These are phyloP conservation scores for Anastrepha ludens DNA, from an alignment of 1,140 invertebrate species.

Conservation along the genomic window DNA sequence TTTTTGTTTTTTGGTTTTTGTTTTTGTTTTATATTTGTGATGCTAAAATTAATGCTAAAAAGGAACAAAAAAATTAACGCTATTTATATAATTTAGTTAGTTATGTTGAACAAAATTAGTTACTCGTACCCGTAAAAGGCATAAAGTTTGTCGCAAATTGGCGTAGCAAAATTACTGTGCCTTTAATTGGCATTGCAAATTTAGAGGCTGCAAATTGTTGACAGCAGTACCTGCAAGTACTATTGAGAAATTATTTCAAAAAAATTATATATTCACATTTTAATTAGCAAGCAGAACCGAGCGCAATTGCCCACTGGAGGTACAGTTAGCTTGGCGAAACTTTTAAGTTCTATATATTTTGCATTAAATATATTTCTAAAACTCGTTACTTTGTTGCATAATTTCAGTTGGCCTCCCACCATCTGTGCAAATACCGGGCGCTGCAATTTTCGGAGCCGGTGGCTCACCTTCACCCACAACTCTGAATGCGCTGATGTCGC, in stretches of 20 bases:
- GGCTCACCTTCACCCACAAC: slow-evolving; percentile 77
- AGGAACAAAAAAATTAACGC: not conserved
- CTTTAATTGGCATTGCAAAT: slow-evolving; percentile 20
- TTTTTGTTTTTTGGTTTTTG: not conserved
- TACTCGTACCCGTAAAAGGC: not conserved
- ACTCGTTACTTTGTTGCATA: not conserved
- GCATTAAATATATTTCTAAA: not conserved
- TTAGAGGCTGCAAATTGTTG: not conserved
- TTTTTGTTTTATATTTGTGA: not conserved
- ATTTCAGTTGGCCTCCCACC: slow-evolving; percentile 67
- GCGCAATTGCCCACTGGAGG: not conserved
- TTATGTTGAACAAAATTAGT: slow-evolving; percentile 29
- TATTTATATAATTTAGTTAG: slow-evolving; percentile 20
- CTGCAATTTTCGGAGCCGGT: slow-evolving; percentile 55
- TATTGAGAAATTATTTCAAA: slow-evolving; percentile 11
- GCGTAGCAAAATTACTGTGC: not conserved
- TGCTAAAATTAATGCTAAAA: not conserved
- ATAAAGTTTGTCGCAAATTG: not conserved
- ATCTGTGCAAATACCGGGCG: slow-evolving; percentile 70
- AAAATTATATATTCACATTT: not conserved
- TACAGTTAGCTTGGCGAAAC: not conserved
- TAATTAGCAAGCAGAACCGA: not conserved
- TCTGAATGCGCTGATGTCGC: slow-evolving; percentile 81
- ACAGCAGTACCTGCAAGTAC: not conserved
- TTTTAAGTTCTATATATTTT: not conserved